Evolutionary conservation across 37 sponge, comb jelly and placozoan genomes (phyloP), one percentile per base, ranked within the genome.

Genomic region (Aplysina aerophoba): DNA sequence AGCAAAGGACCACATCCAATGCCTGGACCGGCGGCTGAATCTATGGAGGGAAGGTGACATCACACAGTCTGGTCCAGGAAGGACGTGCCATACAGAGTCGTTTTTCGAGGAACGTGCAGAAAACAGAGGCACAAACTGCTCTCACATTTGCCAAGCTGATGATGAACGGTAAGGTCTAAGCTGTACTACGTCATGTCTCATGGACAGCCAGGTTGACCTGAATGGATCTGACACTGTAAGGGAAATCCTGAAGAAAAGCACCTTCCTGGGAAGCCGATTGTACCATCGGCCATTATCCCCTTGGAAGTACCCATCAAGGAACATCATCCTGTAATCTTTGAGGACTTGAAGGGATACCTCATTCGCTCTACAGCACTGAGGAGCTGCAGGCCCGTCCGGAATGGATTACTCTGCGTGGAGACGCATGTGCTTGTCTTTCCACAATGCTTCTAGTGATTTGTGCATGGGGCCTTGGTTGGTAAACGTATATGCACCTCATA

Each of bases 1-100:
- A 73, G 22, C 75, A 35, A 73, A 73, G 41, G 75, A 73, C n/a
- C 75, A 73, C 27, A 21, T 13, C n/a, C 31, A 34, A 73, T 25
- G 75, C 41, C 40, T 73, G 6, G 21, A 73, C 28, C 8, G 75
- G n/a, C 31, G 35, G 41, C 75, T 73, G 41, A 38, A 27, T 2
- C 27, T 33, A 35, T 11, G 75, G 75, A 35, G 27, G n/a, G 22
- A 35, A n/a, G 75, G 75, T 34, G 41, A 38, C n/a, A 39, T 73
- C 12, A 28, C n/a, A 11, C 27, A 28, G n/a, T 22, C 41, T 73
- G 31, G 5, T 73, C n/a, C 37, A 21, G 27, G 75, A 73, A 11
- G 35, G 35, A 11, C 22, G 35, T 35, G n/a, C 75, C 37, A n/a
- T 33, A n/a, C 75, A 64, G 30, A 31, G 66, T 64, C 8, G 66